Conservation (phyloP, 1,140 invertebrate species). For the Schlechtendalia chinensis region DNA sequence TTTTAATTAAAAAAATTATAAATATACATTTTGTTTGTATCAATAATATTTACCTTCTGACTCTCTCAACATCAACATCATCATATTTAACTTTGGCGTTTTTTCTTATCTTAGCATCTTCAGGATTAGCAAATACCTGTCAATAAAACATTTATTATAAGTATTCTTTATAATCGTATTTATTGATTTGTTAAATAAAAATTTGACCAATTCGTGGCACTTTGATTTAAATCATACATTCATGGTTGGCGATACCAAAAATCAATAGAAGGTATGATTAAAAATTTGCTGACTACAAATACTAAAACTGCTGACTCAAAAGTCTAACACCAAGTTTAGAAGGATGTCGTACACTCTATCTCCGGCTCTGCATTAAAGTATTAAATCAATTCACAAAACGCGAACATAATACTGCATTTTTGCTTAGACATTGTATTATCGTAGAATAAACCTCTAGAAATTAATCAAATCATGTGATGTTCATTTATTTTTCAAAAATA, state of each 20-base stretch:
- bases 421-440: no score
- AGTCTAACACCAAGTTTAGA: no score
- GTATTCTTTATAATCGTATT: neutral
- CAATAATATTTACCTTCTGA: conserved; percentile 56
- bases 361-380: no score
- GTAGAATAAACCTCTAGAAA: no score
- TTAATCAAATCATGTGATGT: no score
- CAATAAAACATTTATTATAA: conserved; percentile 50
- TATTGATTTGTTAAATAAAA: neutral
- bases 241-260: no score
- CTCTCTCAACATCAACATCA: conserved; percentile 63
- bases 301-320: no score
- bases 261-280: neutral
- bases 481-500: no score
- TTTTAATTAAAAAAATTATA: neutral
- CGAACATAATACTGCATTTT: no score
- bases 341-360: no score
- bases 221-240: neutral
- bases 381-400: no score
- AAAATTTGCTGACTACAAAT: neutral
- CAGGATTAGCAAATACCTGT: conserved; percentile 63
- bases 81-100: conserved; percentile 59
- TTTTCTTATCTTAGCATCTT: conserved; percentile 58
- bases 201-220: neutral
- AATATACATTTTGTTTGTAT: neutral